These are phyloP conservation scores for Pherbina coryleti DNA, from an alignment of 2,888 invertebrate species.

Conservation along the genomic window DNA sequence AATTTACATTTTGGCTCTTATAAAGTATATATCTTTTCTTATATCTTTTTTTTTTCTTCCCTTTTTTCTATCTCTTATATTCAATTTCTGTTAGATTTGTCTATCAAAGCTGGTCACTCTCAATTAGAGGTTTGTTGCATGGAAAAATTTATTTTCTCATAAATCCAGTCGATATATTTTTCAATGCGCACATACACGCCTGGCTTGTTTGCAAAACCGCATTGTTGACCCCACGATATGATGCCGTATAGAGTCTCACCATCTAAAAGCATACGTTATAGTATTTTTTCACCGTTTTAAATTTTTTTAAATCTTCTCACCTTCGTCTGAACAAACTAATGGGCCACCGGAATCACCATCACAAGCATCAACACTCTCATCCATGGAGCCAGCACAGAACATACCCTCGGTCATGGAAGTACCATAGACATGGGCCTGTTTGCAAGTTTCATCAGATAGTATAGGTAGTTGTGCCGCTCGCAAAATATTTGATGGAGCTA, in stretches of 20 bases:
- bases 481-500: constrained; percentile 76
- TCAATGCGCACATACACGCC: constrained; percentile 80
- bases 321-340: constrained; percentile 77
- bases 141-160: constrained; percentile 71
- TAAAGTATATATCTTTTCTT: too few relatives aligned
- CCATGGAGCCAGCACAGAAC: constrained; percentile 84
- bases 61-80: too few relatives aligned
- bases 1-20: not conserved
- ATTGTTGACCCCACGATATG: constrained; percentile 84
- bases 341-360: constrained; percentile 91
- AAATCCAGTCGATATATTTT: constrained; percentile 78
- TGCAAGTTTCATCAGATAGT: constrained; percentile 75
- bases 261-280: constrained; percentile 66
- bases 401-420: constrained; percentile 77
- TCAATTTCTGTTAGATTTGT: not conserved
- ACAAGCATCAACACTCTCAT: constrained; percentile 83
- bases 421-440: constrained; percentile 77
- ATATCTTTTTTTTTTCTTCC: too few relatives aligned
- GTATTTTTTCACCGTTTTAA: not conserved
- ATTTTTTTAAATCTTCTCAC: constrained; percentile 59
- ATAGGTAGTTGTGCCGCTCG: constrained; percentile 80
- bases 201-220: constrained; percentile 80
- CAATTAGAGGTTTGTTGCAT: constrained; percentile 46
- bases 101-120: not conserved
- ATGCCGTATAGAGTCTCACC: constrained; percentile 78